These are phyloP conservation scores for Fringilla coelebs DNA, from an alignment of 2,797 vertebrate species.

Conservation along the genomic window DNA sequence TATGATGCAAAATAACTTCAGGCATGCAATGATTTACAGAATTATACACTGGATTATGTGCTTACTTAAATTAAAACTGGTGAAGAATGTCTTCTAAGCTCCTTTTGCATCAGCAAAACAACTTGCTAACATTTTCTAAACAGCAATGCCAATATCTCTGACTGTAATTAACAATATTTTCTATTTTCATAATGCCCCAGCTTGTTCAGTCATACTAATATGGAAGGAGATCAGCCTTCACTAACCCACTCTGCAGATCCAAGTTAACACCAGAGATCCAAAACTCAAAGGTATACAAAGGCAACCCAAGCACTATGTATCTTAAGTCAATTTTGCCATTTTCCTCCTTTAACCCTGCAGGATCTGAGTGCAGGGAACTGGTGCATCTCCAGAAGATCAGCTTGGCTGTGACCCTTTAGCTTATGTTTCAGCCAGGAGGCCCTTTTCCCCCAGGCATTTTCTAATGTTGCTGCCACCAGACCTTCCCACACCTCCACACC, in stretches of 20 bases:
- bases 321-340: background rate
- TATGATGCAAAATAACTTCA: slow-evolving; percentile 42
- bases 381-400: background rate
- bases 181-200: background rate
- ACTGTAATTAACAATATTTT: background rate
- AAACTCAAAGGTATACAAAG: background rate
- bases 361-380: background rate
- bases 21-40: slow-evolving; percentile 49
- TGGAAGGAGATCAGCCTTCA: background rate
- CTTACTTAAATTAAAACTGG: slow-evolving; percentile 46
- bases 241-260: background rate
- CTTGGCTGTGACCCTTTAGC: background rate
- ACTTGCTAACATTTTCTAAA: background rate
- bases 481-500: background rate
- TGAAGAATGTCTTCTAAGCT: slow-evolving; percentile 31
- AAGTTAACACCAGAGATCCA: background rate
- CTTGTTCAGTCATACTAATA: background rate
- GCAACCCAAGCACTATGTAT: background rate
- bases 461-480: background rate
- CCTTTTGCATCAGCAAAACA: slow-evolving; percentile 39
- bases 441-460: background rate
- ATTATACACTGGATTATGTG: slow-evolving; percentile 43
- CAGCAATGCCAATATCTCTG: background rate
- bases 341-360: background rate
- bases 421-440: background rate